Evolutionary conservation across 2,113 vertebrate genomes (phyloP), one percentile per base, ranked within the genome.

Genomic region (Phaethon lepturus): DNA sequence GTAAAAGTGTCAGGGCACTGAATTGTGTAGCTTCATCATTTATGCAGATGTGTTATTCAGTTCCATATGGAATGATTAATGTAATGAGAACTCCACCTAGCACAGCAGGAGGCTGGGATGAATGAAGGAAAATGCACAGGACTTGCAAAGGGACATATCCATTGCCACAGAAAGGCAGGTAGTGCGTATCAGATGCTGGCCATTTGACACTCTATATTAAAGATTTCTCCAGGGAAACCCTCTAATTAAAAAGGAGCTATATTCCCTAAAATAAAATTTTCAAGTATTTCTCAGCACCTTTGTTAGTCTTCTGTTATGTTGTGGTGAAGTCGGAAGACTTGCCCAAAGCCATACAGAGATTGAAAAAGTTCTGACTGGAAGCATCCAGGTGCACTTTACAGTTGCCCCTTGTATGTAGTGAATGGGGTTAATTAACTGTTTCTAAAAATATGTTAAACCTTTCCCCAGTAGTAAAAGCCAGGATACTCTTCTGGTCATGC

Each of bases 361-460:
- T 24, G 16, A 84, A 45, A 45, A 81, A 38, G 13, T 63, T 40
- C 45, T 63, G 81, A 44, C 25, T 52, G 50, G 23, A 83, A 86
- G 55, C 33, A 67, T 26, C 67, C 31, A 50, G 63, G 47, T 83
- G 38, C 63, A 69, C 60, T 80, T 90, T 63, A 11, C 47, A 35
- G 50, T 76, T 90, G 55, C 35, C n/a, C 14, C 45, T 83, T 68
- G 11, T 35, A n/a, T 59, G 20, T 44, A 60, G 81, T 0, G 2
- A 85, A 68, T 81, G 40, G 52, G 47, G 31, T 63, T 95, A 87
- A 95, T 90, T 29, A 78, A 50, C 33, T 60, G 17, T 58, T 90
- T 80, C 60, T 84, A 52, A 77, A 86, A 92, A 47, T 18, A 31
- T 0, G 1, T 31, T 44, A 3, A 66, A 79, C 2, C 16, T 80